phyloP scores from a whole-genome alignment of 2,113 vertebrate species.

The Oncorhynchus kisutch region DNA sequence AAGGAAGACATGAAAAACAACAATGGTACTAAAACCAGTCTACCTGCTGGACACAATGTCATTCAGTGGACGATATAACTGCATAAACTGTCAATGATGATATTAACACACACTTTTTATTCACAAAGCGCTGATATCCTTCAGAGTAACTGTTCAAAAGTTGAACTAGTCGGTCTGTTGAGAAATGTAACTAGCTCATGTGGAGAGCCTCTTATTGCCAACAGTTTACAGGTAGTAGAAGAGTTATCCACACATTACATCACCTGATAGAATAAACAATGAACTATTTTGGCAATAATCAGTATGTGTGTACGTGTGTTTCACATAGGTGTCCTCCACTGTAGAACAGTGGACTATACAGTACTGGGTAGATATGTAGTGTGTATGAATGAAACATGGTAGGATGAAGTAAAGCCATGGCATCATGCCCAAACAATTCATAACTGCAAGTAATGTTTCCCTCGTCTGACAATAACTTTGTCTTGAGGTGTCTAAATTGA shows the following conservation, averaged over 20 bases:
- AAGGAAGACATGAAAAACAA: slow-evolving; percentile 7
- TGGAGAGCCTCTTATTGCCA: not conserved
- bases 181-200: not conserved
- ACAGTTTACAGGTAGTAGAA: not conserved
- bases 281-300: not conserved
- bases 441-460: not conserved
- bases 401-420: not conserved
- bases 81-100: slow-evolving; percentile 6
- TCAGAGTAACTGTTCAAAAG: not conserved
- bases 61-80: not conserved
- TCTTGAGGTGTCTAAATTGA: not conserved
- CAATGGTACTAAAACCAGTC: not conserved
- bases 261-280: not conserved
- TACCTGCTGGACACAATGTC: not conserved
- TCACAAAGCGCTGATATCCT: not conserved
- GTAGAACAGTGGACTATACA: not conserved
- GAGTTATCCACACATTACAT: not conserved
- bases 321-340: not conserved
- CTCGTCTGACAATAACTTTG: not conserved
- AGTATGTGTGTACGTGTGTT: not conserved
- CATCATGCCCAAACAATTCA: not conserved
- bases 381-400: not conserved
- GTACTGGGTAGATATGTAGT: not conserved
- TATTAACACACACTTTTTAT: not conserved
- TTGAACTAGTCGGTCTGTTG: not conserved